Evolutionary conservation across 1,140 invertebrate species (phyloP).

Genomic region (Diuraphis noxia): DNA sequence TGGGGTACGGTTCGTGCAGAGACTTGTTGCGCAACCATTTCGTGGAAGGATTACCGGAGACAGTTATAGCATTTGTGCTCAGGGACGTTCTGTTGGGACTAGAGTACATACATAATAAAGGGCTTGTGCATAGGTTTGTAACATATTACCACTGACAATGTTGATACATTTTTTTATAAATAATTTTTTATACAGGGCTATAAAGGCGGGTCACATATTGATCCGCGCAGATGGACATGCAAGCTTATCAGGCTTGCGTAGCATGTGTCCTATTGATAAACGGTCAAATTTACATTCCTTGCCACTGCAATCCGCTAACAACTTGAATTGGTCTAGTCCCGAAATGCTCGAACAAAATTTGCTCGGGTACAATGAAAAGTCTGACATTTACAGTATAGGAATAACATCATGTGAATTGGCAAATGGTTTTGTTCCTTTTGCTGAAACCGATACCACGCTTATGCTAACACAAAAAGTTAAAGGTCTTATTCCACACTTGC

Average conservation of each 20-base stretch:
- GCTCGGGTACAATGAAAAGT: constrained; percentile 83
- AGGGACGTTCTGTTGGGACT: constrained; percentile 77
- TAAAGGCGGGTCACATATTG: constrained; percentile 82
- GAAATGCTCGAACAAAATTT: constrained; percentile 89
- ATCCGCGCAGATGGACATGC: constrained; percentile 72
- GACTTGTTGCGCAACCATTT: constrained; percentile 79
- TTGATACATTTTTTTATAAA: neutral
- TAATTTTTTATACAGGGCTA: constrained; percentile 62
- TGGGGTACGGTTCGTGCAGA: constrained; percentile 79
- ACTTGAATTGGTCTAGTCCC: constrained; percentile 86
- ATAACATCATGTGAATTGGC: constrained; percentile 86
- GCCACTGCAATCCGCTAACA: constrained; percentile 70
- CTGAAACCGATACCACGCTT: constrained; percentile 77
- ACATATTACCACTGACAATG: neutral
- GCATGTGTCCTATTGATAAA: constrained; percentile 72
- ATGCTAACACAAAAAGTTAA: constrained; percentile 89
- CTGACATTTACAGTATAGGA: constrained; percentile 88
- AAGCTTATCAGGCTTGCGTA: constrained; percentile 75
- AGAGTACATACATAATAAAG: constrained; percentile 81
- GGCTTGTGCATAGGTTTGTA: constrained; percentile 80
- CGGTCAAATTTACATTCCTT: constrained; percentile 73
- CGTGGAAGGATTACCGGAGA: constrained; percentile 77
- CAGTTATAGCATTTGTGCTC: constrained; percentile 77
- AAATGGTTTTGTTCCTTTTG: constrained; percentile 86
- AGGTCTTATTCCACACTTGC: constrained; percentile 74